Conservation (phyloP, 2,888 invertebrate species). For the Molanna angustata region DNA sequence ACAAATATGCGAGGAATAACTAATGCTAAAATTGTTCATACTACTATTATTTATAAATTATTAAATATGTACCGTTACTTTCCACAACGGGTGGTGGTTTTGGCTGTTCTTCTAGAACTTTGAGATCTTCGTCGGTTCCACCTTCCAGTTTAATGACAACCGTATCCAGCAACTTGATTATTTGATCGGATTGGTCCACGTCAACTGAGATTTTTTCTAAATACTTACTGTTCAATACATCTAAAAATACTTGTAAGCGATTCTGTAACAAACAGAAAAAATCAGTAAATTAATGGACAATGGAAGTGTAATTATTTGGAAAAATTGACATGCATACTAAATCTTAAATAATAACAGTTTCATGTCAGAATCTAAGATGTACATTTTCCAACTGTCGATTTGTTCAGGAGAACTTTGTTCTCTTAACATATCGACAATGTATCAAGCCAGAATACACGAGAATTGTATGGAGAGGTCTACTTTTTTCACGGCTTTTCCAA, state of each 20-base stretch:
- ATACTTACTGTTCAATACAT: conserved; percentile 71
- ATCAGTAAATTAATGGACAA: conserved; percentile 17
- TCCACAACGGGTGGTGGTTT: conserved; percentile 30
- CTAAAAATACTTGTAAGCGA: conserved; percentile 85
- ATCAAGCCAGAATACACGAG: too few relatives aligned
- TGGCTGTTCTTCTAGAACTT: conserved; percentile 73
- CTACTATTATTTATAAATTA: too few relatives aligned
- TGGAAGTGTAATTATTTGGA: conserved; percentile 5
- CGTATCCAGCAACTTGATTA: conserved; percentile 88
- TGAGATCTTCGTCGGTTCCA: conserved; percentile 84
- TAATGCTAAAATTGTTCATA: too few relatives aligned
- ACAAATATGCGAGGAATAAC: too few relatives aligned
- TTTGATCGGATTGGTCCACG: conserved; percentile 74
- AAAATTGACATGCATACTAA: too few relatives aligned
- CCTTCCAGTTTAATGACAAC: conserved; percentile 97
- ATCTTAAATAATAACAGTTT: too few relatives aligned
- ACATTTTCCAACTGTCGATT: too few relatives aligned
- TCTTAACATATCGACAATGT: too few relatives aligned
- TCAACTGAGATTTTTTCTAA: conserved; percentile 81
- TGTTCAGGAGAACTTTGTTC: too few relatives aligned
- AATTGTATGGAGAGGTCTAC: too few relatives aligned
- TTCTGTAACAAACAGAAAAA: conserved; percentile 53
- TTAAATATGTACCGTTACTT: conserved; percentile 10
- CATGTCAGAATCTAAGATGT: too few relatives aligned
- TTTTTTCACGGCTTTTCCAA: too few relatives aligned